These are phyloP conservation scores for Dendrolimus kikuchii DNA, from an alignment of 1,140 invertebrate genomes.

Conservation along the genomic window DNA sequence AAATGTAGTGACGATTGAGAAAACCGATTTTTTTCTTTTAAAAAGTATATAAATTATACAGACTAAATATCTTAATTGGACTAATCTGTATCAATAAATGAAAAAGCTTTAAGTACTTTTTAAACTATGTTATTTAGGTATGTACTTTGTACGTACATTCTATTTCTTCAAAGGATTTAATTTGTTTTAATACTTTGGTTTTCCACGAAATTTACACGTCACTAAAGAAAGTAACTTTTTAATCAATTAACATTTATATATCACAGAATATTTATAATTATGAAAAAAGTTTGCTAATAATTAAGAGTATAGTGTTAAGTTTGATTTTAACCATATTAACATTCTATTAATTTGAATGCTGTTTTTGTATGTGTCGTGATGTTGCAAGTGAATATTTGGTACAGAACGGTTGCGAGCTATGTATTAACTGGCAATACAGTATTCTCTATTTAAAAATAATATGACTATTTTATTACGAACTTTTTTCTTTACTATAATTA, in stretches of 20 bases:
- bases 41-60: too few relatives aligned
- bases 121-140: too few relatives aligned
- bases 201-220: conserved; percentile 2
- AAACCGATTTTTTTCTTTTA: conserved; percentile 20
- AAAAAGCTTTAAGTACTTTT: too few relatives aligned
- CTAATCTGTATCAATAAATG: too few relatives aligned
- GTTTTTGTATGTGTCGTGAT: conserved; percentile 23
- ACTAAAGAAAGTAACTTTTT: conserved; percentile 27
- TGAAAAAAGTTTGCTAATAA: conserved; percentile 25
- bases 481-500: too few relatives aligned
- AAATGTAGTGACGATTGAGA: conserved; percentile 17
- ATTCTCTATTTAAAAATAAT: conserved; percentile 4
- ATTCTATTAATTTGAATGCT: conserved; percentile 54
- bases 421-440: too few relatives aligned
- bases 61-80: too few relatives aligned
- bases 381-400: conserved; percentile 27
- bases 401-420: conserved; percentile 26
- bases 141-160: too few relatives aligned
- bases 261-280: conserved; percentile 31
- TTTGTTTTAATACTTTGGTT: too few relatives aligned
- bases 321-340: conserved; percentile 68
- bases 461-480: not conserved
- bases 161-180: too few relatives aligned
- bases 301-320: conserved; percentile 45
- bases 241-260: conserved; percentile 44